These are phyloP conservation scores for Podotricha telesiphe DNA, from an alignment of 2,888 invertebrate genomes.

Conservation along the genomic window DNA sequence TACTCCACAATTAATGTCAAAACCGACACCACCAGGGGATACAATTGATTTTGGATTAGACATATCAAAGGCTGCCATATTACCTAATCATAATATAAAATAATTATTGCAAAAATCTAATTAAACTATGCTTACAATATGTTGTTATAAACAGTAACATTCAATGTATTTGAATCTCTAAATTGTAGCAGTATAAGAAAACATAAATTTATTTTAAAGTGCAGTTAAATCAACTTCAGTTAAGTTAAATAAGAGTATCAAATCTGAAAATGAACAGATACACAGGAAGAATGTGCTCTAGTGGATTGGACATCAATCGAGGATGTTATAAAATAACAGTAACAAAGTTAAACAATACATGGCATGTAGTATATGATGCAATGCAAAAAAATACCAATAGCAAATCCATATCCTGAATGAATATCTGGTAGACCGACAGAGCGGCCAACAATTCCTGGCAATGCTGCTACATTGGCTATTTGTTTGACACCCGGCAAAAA, in stretches of 20 bases:
- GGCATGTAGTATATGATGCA: no score
- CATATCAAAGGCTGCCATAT: conserved; percentile 99
- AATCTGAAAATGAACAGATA: no score
- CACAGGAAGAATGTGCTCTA: no score
- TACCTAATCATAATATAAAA: conserved; percentile 83
- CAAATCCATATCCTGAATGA: conserved; percentile 99
- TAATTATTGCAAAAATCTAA: conserved; percentile 4
- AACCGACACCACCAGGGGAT: conserved; percentile 99
- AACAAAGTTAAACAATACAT: no score
- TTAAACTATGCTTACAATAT: background rate
- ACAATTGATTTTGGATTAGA: conserved; percentile 95
- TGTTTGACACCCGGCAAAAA: conserved; percentile 99
- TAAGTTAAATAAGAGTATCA: no score
- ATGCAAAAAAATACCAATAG: conserved; percentile 87
- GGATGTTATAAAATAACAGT: no score
- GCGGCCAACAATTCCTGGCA: conserved; percentile 97
- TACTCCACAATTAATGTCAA: conserved; percentile 99
- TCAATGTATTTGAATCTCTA: no score
- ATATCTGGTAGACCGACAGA: conserved; percentile 98
- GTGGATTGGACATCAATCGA: no score
- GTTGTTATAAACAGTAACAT: no score
- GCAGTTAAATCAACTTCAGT: no score
- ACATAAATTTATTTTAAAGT: no score
- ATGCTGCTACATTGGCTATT: conserved; percentile 98
- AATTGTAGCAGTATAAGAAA: no score